Conservation (phyloP, 1,140 invertebrate genomes). For the Drosophila albomicans region DNA sequence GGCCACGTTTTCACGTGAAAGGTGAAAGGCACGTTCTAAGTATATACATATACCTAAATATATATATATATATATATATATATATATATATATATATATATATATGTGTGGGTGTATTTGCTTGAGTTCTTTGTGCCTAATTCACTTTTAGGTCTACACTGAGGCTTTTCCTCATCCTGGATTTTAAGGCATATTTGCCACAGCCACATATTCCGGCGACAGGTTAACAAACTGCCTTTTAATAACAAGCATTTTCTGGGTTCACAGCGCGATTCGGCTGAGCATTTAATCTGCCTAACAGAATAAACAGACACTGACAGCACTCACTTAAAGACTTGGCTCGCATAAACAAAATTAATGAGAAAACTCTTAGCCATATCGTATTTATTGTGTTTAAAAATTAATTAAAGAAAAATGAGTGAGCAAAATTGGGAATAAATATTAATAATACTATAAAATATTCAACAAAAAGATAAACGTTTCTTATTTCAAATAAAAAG, state of each 20-base stretch:
- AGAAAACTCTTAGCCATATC: neutral
- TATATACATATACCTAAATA: constrained; percentile 22
- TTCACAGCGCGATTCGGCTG: neutral
- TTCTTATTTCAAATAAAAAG: no score
- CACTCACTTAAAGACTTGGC: neutral
- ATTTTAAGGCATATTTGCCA: constrained; percentile 16
- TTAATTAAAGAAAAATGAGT: constrained; percentile 1
- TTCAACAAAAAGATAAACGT: no score
- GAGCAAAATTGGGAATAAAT: neutral
- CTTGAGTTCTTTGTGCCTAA: constrained; percentile 1
- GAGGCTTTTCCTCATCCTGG: constrained; percentile 34
- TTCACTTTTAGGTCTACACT: constrained; percentile 36
- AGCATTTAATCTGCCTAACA: neutral
- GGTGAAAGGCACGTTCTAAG: constrained; percentile 75
- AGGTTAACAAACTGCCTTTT: constrained; percentile 49
- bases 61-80: constrained; percentile 23
- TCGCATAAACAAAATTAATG: neutral
- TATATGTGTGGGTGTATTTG: neutral
- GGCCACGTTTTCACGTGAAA: constrained; percentile 77
- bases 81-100: constrained; percentile 21
- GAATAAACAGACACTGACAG: neutral
- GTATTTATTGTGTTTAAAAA: neutral
- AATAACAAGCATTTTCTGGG: neutral
- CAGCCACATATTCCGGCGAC: constrained; percentile 18
- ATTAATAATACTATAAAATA: no score